Conservation (phyloP, 1,140 invertebrate species). For the Belonocnema kinseyi region DNA sequence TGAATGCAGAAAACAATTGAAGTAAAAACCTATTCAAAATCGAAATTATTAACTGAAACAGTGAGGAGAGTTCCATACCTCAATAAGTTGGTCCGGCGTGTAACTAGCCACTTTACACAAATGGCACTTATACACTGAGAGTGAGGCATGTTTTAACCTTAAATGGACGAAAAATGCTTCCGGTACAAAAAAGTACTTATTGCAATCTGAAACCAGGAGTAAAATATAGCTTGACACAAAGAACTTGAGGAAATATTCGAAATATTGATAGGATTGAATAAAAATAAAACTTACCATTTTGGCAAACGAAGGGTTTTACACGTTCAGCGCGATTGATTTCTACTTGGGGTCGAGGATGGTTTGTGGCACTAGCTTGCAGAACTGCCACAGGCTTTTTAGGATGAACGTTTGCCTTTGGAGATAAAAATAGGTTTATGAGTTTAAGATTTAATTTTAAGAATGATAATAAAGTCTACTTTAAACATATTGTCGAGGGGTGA, state of each 20-base stretch:
- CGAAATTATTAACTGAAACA: no score
- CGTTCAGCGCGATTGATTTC: slow-evolving; percentile 55
- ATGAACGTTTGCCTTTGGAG: slow-evolving; percentile 44
- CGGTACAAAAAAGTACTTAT: slow-evolving; percentile 66
- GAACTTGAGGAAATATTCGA: neutral
- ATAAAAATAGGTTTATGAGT: neutral
- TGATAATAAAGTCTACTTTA: no score
- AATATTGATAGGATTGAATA: neutral
- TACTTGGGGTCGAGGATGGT: slow-evolving; percentile 45
- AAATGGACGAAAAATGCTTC: slow-evolving; percentile 69
- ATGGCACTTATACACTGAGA: slow-evolving; percentile 62
- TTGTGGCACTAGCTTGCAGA: slow-evolving; percentile 42
- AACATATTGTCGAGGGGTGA: no score
- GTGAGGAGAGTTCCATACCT: slow-evolving; percentile 46
- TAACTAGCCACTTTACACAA: slow-evolving; percentile 51
- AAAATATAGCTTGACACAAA: slow-evolving; percentile 8
- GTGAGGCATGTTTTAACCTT: slow-evolving; percentile 59
- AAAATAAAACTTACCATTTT: slow-evolving; percentile 57
- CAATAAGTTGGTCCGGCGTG: slow-evolving; percentile 57
- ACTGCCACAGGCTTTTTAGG: slow-evolving; percentile 37
- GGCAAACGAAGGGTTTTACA: slow-evolving; percentile 66
- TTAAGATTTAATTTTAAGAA: neutral
- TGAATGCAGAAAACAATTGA: slow-evolving; percentile 41
- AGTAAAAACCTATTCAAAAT: no score
- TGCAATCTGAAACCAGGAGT: slow-evolving; percentile 61